Evolutionary conservation across 2,888 invertebrate species (phyloP).

Genomic region (Stenurella melanura): DNA sequence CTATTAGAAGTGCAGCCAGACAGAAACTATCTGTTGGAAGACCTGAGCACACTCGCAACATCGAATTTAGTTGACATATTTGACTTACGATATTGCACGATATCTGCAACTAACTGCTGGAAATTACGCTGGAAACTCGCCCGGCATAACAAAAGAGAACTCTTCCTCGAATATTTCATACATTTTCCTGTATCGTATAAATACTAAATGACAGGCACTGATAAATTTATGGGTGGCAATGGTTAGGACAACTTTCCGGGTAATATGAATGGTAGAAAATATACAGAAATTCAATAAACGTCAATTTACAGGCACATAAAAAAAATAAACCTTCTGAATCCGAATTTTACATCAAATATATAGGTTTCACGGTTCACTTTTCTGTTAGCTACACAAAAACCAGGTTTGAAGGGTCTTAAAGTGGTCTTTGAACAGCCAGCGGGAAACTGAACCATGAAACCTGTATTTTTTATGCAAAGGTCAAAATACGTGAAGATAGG

Average conservation of each 20-base stretch:
- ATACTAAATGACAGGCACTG: neutral
- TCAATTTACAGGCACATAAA: too few relatives aligned
- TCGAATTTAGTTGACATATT: neutral
- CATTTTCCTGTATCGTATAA: neutral
- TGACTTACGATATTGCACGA: neutral
- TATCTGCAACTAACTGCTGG: slow-evolving; percentile 7
- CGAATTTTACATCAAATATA: too few relatives aligned
- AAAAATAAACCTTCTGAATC: too few relatives aligned
- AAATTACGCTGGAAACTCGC: neutral
- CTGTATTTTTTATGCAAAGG: too few relatives aligned
- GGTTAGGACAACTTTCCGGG: neutral
- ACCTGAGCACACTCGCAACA: neutral
- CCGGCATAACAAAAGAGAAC: neutral
- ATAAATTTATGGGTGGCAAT: neutral
- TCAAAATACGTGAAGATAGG: too few relatives aligned
- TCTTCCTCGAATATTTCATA: neutral
- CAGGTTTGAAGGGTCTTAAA: too few relatives aligned
- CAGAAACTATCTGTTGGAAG: neutral
- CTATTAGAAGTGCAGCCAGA: slow-evolving; percentile 1
- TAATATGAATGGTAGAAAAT: neutral
- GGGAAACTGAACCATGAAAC: too few relatives aligned
- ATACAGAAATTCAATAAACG: neutral
- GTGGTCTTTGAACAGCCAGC: too few relatives aligned
- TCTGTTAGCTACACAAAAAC: too few relatives aligned
- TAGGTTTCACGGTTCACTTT: too few relatives aligned